phyloP scores from a whole-genome alignment of 2,797 vertebrate species.

The Pampus argenteus region DNA sequence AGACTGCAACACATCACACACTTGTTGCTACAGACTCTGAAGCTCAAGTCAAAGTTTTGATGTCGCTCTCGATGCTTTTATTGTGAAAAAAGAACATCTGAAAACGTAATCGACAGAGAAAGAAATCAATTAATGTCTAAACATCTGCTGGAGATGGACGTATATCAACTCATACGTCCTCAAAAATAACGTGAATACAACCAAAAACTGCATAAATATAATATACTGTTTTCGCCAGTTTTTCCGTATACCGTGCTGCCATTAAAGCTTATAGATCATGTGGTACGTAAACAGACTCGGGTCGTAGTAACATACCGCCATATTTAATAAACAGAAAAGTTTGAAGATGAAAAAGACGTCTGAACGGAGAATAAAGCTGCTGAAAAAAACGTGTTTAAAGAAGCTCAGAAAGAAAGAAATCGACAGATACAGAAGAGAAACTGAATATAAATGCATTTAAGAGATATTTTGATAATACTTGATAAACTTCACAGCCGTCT shows the following conservation, averaged over 20 bases:
- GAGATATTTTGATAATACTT: background rate
- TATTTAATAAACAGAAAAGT: slow-evolving; percentile 48
- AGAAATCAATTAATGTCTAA: too few relatives aligned
- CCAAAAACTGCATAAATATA: too few relatives aligned
- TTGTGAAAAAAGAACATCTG: background rate
- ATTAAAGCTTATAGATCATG: slow-evolving; percentile 52
- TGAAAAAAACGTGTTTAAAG: slow-evolving; percentile 66
- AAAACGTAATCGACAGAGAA: too few relatives aligned
- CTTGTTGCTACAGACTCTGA: too few relatives aligned
- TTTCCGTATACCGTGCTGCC: slow-evolving; percentile 46
- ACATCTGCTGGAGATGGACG: background rate
- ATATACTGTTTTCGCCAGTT: background rate
- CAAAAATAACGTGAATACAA: background rate
- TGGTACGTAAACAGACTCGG: slow-evolving; percentile 46
- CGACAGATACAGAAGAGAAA: slow-evolving; percentile 41
- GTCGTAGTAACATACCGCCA: slow-evolving; percentile 31
- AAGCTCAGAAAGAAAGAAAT: slow-evolving; percentile 44
- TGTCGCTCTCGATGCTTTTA: too few relatives aligned
- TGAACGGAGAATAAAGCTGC: slow-evolving; percentile 46
- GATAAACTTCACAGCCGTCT: slow-evolving; percentile 15
- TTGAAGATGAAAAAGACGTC: slow-evolving; percentile 58
- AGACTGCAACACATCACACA: too few relatives aligned
- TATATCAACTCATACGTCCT: background rate
- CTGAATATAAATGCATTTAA: background rate
- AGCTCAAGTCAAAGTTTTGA: too few relatives aligned